Base-by-base conservation (phyloP, 2,113 vertebrate species). In the Pituophis catenifer region DNA sequence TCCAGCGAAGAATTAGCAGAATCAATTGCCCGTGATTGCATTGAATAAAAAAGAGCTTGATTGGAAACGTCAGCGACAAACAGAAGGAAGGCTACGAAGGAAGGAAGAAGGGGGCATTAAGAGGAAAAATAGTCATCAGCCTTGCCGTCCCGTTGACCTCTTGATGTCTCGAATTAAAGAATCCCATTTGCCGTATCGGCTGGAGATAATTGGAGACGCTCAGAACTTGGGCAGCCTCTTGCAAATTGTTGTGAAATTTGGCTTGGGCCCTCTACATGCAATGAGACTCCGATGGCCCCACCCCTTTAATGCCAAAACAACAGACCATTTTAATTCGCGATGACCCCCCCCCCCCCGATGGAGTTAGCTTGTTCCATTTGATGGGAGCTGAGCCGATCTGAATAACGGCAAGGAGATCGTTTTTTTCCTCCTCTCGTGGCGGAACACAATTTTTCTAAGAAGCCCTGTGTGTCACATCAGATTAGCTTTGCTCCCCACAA, bases 401-500 rank as follows among this genome's bases (percentile, higher is more conserved):
- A 93, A 87, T 93, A 0, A 90, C 24, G 90, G 58, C 88, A 23
- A 87, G 50, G 11, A 13, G 23, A 8, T 44, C 89, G 3, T 33
- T 89, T 89, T 86, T 62, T 6, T 24, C 50, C 58, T 65, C 1
- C 44, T 88, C 29, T 29, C 33, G 90, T 26, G 21, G 38, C 3
- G 1, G 19, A 57, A 33, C 52, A 33, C 92, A 52, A 89, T 81
- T 81, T 81, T 62, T 23, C 13, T 70, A 3, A 86, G 86, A 57
- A 0, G 24, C 58, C 0, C 0, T 9, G n/a, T 0, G 0, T 15
- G 0, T 8, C 11, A 48, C 87, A 91, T 86, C 7, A 1, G 0
- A 62, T 1, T 88, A 44, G 48, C 2, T 89, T n/a, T 90, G 50
- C 55, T 33, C 62, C 93, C 53, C 1, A 3, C n/a, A 1, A 5